These are phyloP conservation scores for Gnathonemus echidnorhynchus DNA, from an alignment of 2,113 vertebrate genomes.

Conservation along the genomic window DNA sequence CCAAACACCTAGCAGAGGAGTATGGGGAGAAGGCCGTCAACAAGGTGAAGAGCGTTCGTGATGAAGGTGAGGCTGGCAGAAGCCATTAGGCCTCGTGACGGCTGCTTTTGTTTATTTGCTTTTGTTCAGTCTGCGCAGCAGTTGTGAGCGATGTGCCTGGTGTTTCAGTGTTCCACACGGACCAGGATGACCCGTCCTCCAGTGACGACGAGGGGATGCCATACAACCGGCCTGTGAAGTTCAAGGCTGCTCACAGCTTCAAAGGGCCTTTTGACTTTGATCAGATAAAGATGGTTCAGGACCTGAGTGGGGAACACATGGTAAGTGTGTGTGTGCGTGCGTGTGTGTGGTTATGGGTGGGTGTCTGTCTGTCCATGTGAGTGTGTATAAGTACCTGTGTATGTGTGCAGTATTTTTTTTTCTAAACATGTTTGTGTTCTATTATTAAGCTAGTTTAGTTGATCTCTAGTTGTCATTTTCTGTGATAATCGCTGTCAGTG, in stretches of 20 bases:
- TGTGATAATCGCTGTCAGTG: too few species aligned
- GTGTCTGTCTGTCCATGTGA: neutral
- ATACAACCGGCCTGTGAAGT: conserved; percentile 91
- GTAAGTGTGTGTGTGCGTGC: conserved; percentile 48
- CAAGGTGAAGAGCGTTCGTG: conserved; percentile 96
- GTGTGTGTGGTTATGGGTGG: neutral
- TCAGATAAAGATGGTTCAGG: conserved; percentile 93
- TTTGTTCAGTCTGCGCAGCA: neutral
- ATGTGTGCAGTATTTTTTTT: neutral
- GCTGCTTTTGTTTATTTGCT: neutral
- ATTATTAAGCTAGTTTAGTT: neutral
- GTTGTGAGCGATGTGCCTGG: too few species aligned
- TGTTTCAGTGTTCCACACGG: conserved; percentile 84
- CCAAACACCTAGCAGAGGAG: conserved; percentile 91
- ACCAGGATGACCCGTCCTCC: conserved; percentile 92
- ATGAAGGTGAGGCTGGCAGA: conserved; percentile 69
- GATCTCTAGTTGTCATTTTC: neutral
- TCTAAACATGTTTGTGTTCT: neutral
- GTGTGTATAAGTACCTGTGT: neutral
- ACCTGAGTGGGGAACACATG: conserved; percentile 96
- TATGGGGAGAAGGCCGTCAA: conserved; percentile 95
- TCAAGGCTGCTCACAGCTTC: conserved; percentile 95
- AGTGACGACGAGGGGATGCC: conserved; percentile 99
- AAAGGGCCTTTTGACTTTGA: conserved; percentile 98
- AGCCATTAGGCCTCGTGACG: neutral